Conservation (phyloP, 2,888 invertebrate species). For the Agrotis segetum region DNA sequence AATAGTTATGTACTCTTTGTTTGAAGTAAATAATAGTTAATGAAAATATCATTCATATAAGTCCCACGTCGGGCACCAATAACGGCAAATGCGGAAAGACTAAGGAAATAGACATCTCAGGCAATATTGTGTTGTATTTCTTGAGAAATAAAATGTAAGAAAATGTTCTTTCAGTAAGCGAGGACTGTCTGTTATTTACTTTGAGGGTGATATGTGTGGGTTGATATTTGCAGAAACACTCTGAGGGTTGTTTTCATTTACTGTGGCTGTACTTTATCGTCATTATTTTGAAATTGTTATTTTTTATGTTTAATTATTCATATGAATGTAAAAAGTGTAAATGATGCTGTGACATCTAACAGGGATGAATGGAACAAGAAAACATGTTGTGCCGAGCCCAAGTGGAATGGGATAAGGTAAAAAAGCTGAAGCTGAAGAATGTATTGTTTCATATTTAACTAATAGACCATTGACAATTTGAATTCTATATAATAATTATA, state of each 20-base stretch:
- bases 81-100: background rate
- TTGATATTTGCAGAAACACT: background rate
- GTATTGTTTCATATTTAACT: background rate
- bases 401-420: too few relatives aligned
- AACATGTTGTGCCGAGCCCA: too few relatives aligned
- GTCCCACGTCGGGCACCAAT: slow-evolving; percentile 57
- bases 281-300: background rate
- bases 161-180: background rate
- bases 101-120: background rate
- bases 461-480: background rate
- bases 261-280: background rate
- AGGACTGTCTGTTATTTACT: slow-evolving; percentile 13
- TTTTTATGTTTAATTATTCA: background rate
- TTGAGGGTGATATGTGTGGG: slow-evolving; percentile 21
- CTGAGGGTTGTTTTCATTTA: slow-evolving; percentile 3
- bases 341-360: too few relatives aligned
- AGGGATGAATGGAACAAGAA: too few relatives aligned
- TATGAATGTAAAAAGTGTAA: too few relatives aligned
- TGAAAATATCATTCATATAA: slow-evolving; percentile 42
- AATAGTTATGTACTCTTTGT: too few relatives aligned
- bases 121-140: slow-evolving; percentile 18
- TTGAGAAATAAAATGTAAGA: background rate
- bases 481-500: too few relatives aligned
- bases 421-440: background rate
- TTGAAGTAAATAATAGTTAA: too few relatives aligned